Evolutionary conservation across 2,888 invertebrate species (phyloP).

Genomic region (Apamea epomidion): DNA sequence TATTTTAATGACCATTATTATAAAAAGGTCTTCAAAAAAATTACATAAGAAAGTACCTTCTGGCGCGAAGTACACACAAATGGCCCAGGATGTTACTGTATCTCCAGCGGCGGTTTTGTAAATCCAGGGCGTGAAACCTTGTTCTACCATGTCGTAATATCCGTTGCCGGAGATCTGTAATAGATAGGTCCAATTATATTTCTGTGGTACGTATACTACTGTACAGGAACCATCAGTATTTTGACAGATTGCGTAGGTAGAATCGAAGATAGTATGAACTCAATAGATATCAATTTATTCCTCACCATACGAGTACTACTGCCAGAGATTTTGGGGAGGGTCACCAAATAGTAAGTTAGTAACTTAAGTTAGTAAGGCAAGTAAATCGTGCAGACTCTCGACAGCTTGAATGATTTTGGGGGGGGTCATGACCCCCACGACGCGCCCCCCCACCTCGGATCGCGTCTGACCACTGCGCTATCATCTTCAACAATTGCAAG

Average conservation of each 20-base stretch:
- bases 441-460: no score
- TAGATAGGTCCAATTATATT: neutral
- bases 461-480: neutral
- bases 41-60: neutral
- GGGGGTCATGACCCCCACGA: no score
- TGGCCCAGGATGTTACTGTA: rapidly evolving
- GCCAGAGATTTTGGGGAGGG: no score
- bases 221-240: neutral
- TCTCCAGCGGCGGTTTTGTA: neutral
- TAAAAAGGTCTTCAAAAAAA: neutral
- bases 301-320: neutral
- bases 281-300: neutral
- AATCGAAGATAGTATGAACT: no score
- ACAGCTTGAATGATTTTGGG: no score
- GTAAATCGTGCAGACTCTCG: no score
- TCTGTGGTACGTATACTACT: neutral
- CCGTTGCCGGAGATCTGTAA: neutral
- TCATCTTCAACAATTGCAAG: neutral
- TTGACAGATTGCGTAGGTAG: no score
- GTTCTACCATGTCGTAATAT: neutral
- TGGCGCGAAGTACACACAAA: neutral
- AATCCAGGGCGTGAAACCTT: neutral
- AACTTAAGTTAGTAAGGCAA: no score
- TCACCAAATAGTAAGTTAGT: no score
- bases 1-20: neutral